Percentiles rank a stretch among this genome's conserved stretches.
These are phyloP conservation scores for Tethya wilhelma DNA, from an alignment of 37 sponge, comb jelly and placozoan genomes.

Conservation along the genomic window DNA sequence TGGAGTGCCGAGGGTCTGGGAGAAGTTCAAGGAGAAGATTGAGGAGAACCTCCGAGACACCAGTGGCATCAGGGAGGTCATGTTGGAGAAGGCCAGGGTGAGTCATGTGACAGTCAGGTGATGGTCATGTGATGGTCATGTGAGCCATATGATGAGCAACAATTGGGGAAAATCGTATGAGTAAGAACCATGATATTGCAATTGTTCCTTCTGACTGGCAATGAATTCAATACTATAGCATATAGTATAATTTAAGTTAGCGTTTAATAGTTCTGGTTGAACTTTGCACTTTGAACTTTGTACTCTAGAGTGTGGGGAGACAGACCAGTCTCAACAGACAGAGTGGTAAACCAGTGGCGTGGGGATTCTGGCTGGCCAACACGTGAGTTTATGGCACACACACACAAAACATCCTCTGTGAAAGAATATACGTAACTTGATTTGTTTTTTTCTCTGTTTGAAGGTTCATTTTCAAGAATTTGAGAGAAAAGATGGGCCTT, in stretches of 20 bases:
- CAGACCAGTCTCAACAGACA: slow-evolving; percentile 54
- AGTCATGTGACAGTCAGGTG: not conserved
- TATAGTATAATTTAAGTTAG: too few species aligned
- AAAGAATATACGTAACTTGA: too few species aligned
- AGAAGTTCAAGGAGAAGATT: slow-evolving; percentile 88
- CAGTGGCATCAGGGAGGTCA: slow-evolving; percentile 54
- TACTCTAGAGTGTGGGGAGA: slow-evolving; percentile 49
- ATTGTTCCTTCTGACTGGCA: too few species aligned
- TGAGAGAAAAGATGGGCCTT: slow-evolving; percentile 80
- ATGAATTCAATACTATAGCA: not conserved
- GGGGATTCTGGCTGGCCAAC: slow-evolving; percentile 91
- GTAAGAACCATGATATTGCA: not conserved
- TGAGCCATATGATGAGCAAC: too few species aligned
- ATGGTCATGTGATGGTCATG: slow-evolving; percentile 1
- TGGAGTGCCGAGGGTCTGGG: slow-evolving; percentile 98
- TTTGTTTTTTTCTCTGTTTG: not conserved
- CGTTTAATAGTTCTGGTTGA: too few species aligned
- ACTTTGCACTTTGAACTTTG: too few species aligned
- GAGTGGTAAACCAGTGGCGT: slow-evolving; percentile 60
- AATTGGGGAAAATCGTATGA: too few species aligned
- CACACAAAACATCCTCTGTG: too few species aligned
- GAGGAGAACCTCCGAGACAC: slow-evolving; percentile 42
- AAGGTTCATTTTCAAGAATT: slow-evolving; percentile 73
- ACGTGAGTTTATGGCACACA: too few species aligned
- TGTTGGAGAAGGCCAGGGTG: slow-evolving; percentile 53